phyloP scores from a whole-genome alignment of 2,113 vertebrate species.

The Pampusana beccarii region DNA sequence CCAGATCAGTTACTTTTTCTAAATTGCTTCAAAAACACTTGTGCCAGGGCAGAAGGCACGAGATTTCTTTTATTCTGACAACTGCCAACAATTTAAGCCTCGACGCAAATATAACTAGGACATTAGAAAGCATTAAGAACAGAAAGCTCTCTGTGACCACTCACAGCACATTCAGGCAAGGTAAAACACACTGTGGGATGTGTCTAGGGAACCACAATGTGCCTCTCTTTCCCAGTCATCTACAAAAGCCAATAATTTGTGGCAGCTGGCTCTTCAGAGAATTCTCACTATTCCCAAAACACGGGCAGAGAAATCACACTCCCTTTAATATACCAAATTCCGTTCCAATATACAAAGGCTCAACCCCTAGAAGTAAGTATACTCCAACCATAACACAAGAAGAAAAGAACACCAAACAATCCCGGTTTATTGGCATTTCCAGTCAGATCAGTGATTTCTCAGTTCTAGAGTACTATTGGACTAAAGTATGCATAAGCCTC shows the following conservation, averaged over 20 bases:
- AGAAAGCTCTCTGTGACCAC: background rate
- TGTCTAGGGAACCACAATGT: background rate
- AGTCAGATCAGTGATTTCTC: background rate
- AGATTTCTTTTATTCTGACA: background rate
- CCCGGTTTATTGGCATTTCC: background rate
- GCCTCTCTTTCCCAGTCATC: background rate
- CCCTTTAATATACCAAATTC: too few species aligned
- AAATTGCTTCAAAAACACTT: background rate
- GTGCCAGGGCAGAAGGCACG: slow-evolving; percentile 13
- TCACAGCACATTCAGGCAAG: background rate
- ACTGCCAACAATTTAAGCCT: background rate
- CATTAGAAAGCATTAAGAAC: background rate
- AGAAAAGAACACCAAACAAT: background rate
- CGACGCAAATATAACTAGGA: background rate
- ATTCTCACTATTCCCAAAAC: background rate
- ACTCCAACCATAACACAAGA: background rate
- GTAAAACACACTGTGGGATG: background rate
- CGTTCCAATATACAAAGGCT: background rate
- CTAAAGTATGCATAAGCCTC: background rate
- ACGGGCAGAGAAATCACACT: background rate
- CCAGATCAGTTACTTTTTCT: background rate
- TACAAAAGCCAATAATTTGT: background rate
- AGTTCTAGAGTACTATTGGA: background rate
- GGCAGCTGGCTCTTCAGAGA: background rate
- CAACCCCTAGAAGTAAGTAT: background rate